A percentile compares a stretch with the other conserved stretches of the same genome.
Evolutionary conservation across 2,797 vertebrate species (phyloP).

Genomic region (Amphiprion clarkii): DNA sequence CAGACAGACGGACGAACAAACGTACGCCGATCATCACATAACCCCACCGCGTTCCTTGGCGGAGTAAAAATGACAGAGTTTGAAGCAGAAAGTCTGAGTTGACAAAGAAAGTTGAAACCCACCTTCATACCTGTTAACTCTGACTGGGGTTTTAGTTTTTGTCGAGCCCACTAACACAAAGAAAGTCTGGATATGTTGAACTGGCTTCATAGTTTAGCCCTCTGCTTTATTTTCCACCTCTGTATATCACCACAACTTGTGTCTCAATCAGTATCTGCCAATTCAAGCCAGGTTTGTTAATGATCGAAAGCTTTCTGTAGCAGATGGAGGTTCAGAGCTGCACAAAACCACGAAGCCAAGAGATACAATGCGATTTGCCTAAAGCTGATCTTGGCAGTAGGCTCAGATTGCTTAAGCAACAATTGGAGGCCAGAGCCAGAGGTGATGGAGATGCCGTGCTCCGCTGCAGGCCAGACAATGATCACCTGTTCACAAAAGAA

Average conservation of each 20-base stretch:
- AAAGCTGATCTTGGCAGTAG: constrained; percentile 53
- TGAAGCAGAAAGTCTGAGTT: too few relatives aligned
- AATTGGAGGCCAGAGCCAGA: constrained; percentile 53
- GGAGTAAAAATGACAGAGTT: too few relatives aligned
- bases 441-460: constrained; percentile 40
- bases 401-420: constrained; percentile 71
- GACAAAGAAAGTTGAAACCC: too few relatives aligned
- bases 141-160: too few relatives aligned
- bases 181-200: too few relatives aligned
- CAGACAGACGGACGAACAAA: too few relatives aligned
- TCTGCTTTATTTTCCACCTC: constrained; percentile 51
- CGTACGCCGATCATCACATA: too few relatives aligned
- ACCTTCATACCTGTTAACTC: too few relatives aligned
- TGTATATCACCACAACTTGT: constrained; percentile 10
- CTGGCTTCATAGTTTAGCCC: too few relatives aligned
- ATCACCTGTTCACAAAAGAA: constrained; percentile 75
- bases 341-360: constrained; percentile 27
- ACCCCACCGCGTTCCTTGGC: too few relatives aligned
- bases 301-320: constrained; percentile 1
- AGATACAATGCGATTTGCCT: constrained; percentile 51
- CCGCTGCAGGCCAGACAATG: constrained; percentile 69
- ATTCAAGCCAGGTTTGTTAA: constrained; percentile 18
- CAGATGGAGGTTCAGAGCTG: constrained; percentile 6
- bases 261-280: constrained; percentile 19
- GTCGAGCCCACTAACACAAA: too few relatives aligned